These are phyloP conservation scores for Cassiopea andromeda DNA, from an alignment of 30 jellyfish, hydroid and myxozoan species.

Conservation along the genomic window DNA sequence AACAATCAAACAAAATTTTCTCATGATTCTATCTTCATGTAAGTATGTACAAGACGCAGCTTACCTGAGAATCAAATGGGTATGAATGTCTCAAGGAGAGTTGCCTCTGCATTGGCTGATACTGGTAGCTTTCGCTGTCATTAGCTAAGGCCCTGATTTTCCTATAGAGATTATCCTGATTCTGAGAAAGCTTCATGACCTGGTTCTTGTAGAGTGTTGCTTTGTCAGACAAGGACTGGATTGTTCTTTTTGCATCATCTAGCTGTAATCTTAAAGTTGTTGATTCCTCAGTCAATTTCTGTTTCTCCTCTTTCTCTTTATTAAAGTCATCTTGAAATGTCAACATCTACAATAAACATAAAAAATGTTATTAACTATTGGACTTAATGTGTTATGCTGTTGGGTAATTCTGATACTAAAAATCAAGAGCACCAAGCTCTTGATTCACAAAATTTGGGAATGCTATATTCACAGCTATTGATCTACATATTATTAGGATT, in stretches of 20 bases:
- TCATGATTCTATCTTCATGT: too few species aligned
- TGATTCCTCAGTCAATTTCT: slow-evolving; percentile 4
- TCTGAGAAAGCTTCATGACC: slow-evolving; percentile 6
- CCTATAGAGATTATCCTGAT: slow-evolving; percentile 3
- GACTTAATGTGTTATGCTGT: background rate
- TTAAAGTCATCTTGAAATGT: slow-evolving; percentile 60
- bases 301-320: slow-evolving; percentile 40
- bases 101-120: slow-evolving; percentile 14
- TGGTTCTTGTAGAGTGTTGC: slow-evolving; percentile 2
- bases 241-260: slow-evolving; percentile 25
- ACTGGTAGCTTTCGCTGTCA: background rate
- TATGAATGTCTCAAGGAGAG: slow-evolving; percentile 2
- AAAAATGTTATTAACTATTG: background rate
- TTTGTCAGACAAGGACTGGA: slow-evolving; percentile 23
- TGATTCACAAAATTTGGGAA: too few species aligned
- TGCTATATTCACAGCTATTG: too few species aligned
- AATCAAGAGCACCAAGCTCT: too few species aligned
- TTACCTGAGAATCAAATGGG: slow-evolving; percentile 10
- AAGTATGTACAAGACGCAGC: background rate
- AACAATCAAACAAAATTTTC: too few species aligned
- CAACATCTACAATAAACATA: slow-evolving; percentile 13
- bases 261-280: background rate
- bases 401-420: too few species aligned
- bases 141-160: background rate
- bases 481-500: too few species aligned